Base-by-base conservation (phyloP, 2,113 vertebrate genomes). In the Corapipo altera region DNA sequence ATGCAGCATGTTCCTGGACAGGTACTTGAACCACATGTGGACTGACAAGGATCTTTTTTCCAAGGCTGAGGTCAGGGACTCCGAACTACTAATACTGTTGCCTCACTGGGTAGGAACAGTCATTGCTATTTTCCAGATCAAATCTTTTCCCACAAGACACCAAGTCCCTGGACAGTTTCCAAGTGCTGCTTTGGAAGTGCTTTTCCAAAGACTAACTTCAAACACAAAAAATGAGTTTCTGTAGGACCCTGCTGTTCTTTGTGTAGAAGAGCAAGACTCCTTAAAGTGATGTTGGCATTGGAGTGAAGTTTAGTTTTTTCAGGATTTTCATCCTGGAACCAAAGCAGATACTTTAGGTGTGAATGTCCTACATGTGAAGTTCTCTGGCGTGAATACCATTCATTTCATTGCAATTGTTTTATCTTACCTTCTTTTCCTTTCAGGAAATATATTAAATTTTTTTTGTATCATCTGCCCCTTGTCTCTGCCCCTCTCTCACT, bases 401-500 rank as follows among this genome's bases (percentile, higher is more conserved):
- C 7, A 26, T 70, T 54, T 28, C 2, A 71, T 37, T 86, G 15
- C 5, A 5, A 24, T 62, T 76, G 18, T 48, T 76, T 84, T 65
- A 5, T 22, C 55, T 73, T 64, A n/a, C 24, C 14, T 55, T 67
- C 66, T 73, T 72, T 49, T 12, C 32, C 11, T 15, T 64, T 9
- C 33, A 57, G 24, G 23, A 9, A 14, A n/a, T n/a, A 11, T 14
- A 18, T 8, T 24, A 30, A 0, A 11, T 8, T 41, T 26, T 37
- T 26, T 26, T 58, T 33, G 5, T 2, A 19, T 70, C 9, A 19
- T n/a, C 15, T 69, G 7, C 15, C 20, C 27, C 12, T 59, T 70
- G 7, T 88, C 26, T 61, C 0, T 3, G 18, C 13, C 15, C 7
- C 21, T 77, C 27, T 74, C 49, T 24, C 4, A 3, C 55, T 0